phyloP scores from a whole-genome alignment of 1,140 invertebrate species.

The Copidosoma floridanum region DNA sequence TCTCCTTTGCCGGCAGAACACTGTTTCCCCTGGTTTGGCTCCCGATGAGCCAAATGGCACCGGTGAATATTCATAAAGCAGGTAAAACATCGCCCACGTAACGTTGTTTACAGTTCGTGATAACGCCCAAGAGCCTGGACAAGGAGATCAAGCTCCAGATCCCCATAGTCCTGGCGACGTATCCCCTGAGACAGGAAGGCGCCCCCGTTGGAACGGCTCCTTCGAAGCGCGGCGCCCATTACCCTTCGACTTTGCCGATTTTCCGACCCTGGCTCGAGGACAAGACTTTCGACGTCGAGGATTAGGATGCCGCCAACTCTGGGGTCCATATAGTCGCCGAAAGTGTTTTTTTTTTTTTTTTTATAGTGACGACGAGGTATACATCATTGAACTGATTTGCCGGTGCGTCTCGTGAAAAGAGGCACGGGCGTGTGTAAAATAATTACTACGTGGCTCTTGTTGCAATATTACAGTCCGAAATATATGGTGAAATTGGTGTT shows the following conservation, averaged over 20 bases:
- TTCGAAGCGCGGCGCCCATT: constrained; percentile 77
- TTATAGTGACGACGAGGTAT: background rate
- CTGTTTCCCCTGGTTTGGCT: no score
- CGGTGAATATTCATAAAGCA: no score
- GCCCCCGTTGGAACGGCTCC: constrained; percentile 61
- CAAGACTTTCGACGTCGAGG: constrained; percentile 58
- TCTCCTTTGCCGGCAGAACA: no score
- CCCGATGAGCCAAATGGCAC: no score
- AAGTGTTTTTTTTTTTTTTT: background rate
- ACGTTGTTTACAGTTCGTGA: constrained; percentile 84
- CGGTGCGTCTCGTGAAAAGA: no score
- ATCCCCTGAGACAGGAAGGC: constrained; percentile 74
- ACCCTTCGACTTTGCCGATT: constrained; percentile 88
- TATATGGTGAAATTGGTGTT: no score
- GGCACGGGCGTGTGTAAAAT: no score
- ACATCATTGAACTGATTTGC: no score
- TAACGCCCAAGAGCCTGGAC: constrained; percentile 86
- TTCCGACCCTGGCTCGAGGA: constrained; percentile 87
- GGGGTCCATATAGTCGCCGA: no score
- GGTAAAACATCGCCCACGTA: no score
- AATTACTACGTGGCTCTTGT: no score
- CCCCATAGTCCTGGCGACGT: constrained; percentile 91
- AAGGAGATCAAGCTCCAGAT: constrained; percentile 90
- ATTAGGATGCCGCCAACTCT: constrained; percentile 37
- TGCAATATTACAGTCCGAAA: no score